Evolutionary conservation across 2,797 vertebrate species (phyloP), one percentile per base, ranked within the genome.

Genomic region (Sebastes wilsoni): DNA sequence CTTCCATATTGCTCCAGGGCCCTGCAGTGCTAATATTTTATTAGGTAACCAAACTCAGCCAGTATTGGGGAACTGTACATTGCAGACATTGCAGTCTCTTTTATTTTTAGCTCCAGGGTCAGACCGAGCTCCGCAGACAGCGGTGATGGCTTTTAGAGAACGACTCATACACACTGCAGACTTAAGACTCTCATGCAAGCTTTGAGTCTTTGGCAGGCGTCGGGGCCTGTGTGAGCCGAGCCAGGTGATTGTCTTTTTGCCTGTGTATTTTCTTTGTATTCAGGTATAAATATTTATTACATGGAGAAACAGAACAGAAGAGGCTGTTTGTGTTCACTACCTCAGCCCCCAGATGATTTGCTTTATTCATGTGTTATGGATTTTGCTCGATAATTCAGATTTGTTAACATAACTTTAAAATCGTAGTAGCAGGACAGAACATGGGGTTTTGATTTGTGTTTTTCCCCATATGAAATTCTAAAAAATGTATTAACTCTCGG

Each of bases 41-140:
- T 81, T 79, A 79, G 77, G 79, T 81, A 89, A 87, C 84, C 55
- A 80, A 87, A 88, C 56, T 81, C 72, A 89, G 82, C 34, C 49
- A 77, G 54, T 59, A 73, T 76, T 66, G 23, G 25, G 23, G 67
- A 88, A 54, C 54, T 75, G 71, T 80, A 76, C 86, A 77, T 75
- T 73, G 64, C 79, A 77, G 46, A 76, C 85, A 77, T 74, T 71
- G 66, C 76, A 76, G 46, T 67, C 27, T 61, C 54, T 81, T 88
- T 89, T 93, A 92, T 94, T 94, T 94, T 93, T 92, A 94, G 89
- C 79, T 80, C 61, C 34, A 65, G 77, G 86, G 88, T 83, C 77
- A 92, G 72, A 89, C 54, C 70, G n/a, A 70, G 78, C 71, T 82
- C 75, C 66, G 66, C 69, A 82, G 86, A 84, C 82, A 72, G 84